phyloP scores from a whole-genome alignment of 2,888 invertebrate species.

The Thysanoteuthis rhombus region DNA sequence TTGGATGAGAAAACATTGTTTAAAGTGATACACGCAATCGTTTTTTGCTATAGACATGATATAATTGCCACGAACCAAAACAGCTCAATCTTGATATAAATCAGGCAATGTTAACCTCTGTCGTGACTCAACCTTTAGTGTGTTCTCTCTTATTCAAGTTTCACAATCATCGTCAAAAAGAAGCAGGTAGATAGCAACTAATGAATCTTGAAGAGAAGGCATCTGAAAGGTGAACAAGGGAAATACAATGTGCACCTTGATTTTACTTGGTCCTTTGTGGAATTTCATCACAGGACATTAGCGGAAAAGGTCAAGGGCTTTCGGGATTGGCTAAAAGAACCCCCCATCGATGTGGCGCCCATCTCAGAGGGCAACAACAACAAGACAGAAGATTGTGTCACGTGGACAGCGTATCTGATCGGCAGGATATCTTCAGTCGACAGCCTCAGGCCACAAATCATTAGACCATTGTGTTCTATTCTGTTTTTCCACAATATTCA shows the following conservation, averaged over 20 bases:
- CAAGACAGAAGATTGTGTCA: neutral
- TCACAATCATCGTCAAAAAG: neutral
- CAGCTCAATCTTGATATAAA: neutral
- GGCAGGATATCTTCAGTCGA: neutral
- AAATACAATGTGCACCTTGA: neutral
- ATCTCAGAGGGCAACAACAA: slow-evolving; percentile 12
- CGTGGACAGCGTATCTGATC: neutral
- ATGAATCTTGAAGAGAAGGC: neutral
- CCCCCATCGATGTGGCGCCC: neutral
- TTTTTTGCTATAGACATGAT: neutral
- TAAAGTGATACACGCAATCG: neutral
- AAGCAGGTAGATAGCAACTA: neutral
- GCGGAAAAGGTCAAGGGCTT: neutral
- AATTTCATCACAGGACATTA: neutral
- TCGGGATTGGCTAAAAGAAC: neutral
- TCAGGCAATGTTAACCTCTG: neutral
- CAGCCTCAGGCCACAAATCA: neutral
- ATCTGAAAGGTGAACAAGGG: neutral
- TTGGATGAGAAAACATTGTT: neutral
- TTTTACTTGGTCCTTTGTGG: neutral
- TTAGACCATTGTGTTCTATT: slow-evolving; percentile 12
- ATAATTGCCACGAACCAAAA: neutral
- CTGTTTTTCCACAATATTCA: neutral
- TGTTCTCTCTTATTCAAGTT: neutral
- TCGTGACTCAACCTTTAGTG: slow-evolving; percentile 12